phyloP scores from a whole-genome alignment of 2,113 vertebrate species.

The Apodemus sylvaticus region DNA sequence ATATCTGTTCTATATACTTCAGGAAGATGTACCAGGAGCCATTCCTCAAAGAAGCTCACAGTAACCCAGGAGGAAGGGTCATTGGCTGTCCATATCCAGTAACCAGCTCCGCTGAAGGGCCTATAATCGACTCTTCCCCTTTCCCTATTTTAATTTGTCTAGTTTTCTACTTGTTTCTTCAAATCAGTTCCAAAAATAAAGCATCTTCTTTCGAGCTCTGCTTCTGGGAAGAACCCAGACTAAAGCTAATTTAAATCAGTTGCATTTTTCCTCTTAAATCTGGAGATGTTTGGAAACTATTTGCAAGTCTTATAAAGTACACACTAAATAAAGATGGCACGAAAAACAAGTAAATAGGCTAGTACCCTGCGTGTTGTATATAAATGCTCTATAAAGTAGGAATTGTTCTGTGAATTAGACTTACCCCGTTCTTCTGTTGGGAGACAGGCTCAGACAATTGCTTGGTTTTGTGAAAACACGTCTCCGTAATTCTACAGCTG shows the following conservation, averaged over 20 bases:
- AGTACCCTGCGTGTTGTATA: not conserved
- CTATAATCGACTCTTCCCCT: not conserved
- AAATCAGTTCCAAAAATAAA: not conserved
- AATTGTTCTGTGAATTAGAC: constrained; percentile 20
- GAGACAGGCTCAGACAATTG: constrained; percentile 58
- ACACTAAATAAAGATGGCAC: constrained; percentile 52
- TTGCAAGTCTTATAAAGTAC: constrained; percentile 44
- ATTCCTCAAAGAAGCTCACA: not conserved
- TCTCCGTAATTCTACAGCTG: constrained; percentile 69
- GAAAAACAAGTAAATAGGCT: not conserved
- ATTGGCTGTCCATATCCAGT: not conserved
- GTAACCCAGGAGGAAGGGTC: not conserved
- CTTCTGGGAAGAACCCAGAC: constrained; percentile 41
- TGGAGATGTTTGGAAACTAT: constrained; percentile 60
- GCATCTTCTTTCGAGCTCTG: not conserved
- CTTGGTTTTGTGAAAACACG: constrained; percentile 47
- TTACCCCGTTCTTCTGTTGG: not conserved
- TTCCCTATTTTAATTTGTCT: not conserved
- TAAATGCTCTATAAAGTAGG: not conserved
- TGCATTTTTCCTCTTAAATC: not conserved
- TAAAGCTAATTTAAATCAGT: constrained; percentile 43
- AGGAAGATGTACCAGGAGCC: not conserved
- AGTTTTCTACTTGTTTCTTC: not conserved
- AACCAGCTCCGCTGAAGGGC: not conserved
- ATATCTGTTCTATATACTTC: not conserved